Evolutionary conservation across 2,888 invertebrate species (phyloP), one percentile per base, ranked within the genome.

Genomic region (Oxystoma pomonae): DNA sequence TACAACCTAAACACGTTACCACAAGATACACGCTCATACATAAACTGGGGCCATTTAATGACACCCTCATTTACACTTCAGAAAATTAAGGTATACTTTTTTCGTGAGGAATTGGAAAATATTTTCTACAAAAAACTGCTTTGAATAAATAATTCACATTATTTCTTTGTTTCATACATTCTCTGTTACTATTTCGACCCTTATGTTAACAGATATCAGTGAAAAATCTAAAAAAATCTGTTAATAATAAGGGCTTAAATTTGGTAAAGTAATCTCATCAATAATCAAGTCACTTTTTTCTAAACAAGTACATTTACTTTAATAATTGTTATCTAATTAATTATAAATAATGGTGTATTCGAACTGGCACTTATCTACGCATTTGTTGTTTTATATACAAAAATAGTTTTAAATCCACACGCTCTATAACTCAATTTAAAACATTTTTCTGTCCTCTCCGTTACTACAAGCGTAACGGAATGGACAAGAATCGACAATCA

Each of bases 321-420:
- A 53, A 19, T 16, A 35, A 35, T 35, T 7, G 12, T 35, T 35
- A 35, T 35, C 52, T 61, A 61, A 35, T 63, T 61, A 60, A 60
- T 59, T 68, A 69, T 67, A 74, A 71, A 73, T 72, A 74, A 74
- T 74, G 69, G 63, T 65, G 67, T 67, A 68, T 66, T 70, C 66
- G 65, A 76, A 77, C 77, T 78, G 77, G 77, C 77, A 74, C 77
- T 77, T 77, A 74, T 75, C 69, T 69, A 77, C 55, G 59, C 18
- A 35, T 35, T 35, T 35, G 35, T 35, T 35, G 61, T 64, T 57
- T 61, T 78, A 78, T 78, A 75, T 78, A 78, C 77, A 77, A 78
- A 78, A 78, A 78, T 78, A 78, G 77, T 74, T 78, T 77, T 77
- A 76, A 74, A 16, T 53, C n/a, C 53, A 16, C 35, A 35, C 35